These are phyloP conservation scores for Pangasius mekongensis DNA, from an alignment of 2,797 vertebrate species.

Conservation along the genomic window DNA sequence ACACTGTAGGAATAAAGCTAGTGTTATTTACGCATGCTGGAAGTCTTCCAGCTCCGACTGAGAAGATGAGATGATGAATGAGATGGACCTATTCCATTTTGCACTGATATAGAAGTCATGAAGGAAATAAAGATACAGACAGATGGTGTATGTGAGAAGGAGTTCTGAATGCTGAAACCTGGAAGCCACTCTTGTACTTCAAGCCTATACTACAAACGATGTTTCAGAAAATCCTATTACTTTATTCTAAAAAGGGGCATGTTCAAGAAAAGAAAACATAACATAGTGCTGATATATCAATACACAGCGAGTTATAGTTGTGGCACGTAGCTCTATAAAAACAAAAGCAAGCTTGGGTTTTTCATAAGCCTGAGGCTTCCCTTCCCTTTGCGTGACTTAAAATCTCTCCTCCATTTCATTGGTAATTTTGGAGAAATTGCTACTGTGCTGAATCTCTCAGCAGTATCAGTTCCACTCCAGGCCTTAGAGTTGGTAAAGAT, in stretches of 20 bases:
- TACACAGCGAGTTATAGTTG: slow-evolving; percentile 26
- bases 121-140: neutral
- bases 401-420: slow-evolving; percentile 22
- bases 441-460: slow-evolving; percentile 44
- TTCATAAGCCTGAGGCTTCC: slow-evolving; percentile 38
- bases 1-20: slow-evolving; percentile 2
- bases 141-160: slow-evolving; percentile 31
- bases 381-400: slow-evolving; percentile 26
- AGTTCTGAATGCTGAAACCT: slow-evolving; percentile 5
- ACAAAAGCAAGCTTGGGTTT: slow-evolving; percentile 39
- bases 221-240: neutral
- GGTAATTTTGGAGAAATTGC: slow-evolving; percentile 44
- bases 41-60: slow-evolving; percentile 28
- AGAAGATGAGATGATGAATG: slow-evolving; percentile 32
- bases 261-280: slow-evolving; percentile 21
- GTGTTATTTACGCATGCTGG: slow-evolving; percentile 22
- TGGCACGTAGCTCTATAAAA: slow-evolving; percentile 20
- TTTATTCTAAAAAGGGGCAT: slow-evolving; percentile 4
- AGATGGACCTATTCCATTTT: slow-evolving; percentile 36
- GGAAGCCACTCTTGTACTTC: neutral
- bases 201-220: neutral
- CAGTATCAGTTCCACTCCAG: slow-evolving; percentile 44
- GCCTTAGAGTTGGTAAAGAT: slow-evolving; percentile 58
- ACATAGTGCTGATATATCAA: slow-evolving; percentile 27
- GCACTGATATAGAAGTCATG: slow-evolving; percentile 26